Evolutionary conservation across 2,797 vertebrate species (phyloP).

Genomic region (Scleropages formosus): DNA sequence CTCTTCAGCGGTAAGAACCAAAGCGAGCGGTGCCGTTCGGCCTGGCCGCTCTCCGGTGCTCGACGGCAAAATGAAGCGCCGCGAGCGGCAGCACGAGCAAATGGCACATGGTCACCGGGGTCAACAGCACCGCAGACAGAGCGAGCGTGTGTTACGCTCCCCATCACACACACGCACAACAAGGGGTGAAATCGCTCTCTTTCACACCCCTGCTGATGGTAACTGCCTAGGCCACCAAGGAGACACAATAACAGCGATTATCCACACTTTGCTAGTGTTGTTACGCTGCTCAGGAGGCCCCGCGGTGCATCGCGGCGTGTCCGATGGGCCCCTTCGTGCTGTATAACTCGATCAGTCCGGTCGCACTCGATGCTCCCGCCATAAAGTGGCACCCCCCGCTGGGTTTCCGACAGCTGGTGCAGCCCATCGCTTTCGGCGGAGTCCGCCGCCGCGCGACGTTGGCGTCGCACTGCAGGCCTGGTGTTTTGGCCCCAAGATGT

Average conservation of each 20-base stretch:
- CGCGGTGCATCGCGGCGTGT: too few species aligned
- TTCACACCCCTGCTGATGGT: not conserved
- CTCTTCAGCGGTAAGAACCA: too few species aligned
- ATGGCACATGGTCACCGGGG: conserved; percentile 47
- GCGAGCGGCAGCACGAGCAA: conserved; percentile 57
- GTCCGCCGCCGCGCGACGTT: too few species aligned
- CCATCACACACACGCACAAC: conserved; percentile 4
- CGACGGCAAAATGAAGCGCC: conserved; percentile 56
- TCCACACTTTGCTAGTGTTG: not conserved
- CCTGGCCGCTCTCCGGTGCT: conserved; percentile 42
- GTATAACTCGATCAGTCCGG: too few species aligned
- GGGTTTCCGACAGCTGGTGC: too few species aligned
- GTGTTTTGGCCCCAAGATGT: too few species aligned
- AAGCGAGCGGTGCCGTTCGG: conserved; percentile 46
- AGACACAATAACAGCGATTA: not conserved
- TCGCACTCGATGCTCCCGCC: too few species aligned
- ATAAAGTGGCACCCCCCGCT: too few species aligned
- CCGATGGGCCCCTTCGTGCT: too few species aligned
- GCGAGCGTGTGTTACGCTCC: conserved; percentile 40
- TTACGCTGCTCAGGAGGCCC: not conserved
- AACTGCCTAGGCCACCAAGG: not conserved
- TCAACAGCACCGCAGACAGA: conserved; percentile 54
- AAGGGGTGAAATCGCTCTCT: not conserved
- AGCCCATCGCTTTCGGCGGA: too few species aligned
- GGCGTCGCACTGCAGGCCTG: too few species aligned